A percentile compares a stretch with the other conserved stretches of the same genome.
Conservation (phyloP, 2,797 vertebrate species). For the Gymnothorax javanicus region DNA sequence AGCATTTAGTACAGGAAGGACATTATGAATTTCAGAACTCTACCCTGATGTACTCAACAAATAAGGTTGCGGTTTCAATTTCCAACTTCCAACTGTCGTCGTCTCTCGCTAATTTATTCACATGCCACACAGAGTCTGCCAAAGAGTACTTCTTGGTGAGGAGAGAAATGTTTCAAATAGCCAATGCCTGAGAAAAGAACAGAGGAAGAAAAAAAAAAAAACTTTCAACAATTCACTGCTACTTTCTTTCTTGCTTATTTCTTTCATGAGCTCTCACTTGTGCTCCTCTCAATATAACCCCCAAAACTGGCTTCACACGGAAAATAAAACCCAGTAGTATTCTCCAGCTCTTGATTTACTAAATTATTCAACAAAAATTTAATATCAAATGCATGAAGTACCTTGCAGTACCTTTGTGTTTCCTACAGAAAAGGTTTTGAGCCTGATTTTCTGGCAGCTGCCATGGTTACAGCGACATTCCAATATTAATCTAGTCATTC, state of each 20-base stretch:
- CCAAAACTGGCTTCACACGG: conserved; percentile 26
- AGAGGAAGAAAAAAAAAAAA: not conserved
- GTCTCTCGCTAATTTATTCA: conserved; percentile 55
- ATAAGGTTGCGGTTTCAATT: conserved; percentile 47
- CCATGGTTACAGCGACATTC: conserved; percentile 30
- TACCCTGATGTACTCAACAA: not conserved
- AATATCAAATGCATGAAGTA: conserved; percentile 49
- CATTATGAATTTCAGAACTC: conserved; percentile 11
- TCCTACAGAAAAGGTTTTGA: conserved; percentile 34
- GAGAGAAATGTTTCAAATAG: conserved; percentile 10
- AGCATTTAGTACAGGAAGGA: conserved; percentile 9
- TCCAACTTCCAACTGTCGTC: conserved; percentile 44
- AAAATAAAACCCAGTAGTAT: conserved; percentile 38
- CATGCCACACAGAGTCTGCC: conserved; percentile 46
- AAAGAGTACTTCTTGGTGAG: not conserved
- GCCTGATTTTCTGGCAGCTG: conserved; percentile 36
- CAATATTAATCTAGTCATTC: conserved; percentile 38
- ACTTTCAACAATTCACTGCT: conserved; percentile 27
- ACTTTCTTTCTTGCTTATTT: conserved; percentile 9
- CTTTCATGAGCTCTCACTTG: conserved; percentile 35
- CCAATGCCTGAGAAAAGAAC: conserved; percentile 13
- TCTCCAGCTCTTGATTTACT: conserved; percentile 32
- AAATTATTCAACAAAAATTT: conserved; percentile 50
- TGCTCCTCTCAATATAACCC: conserved; percentile 20
- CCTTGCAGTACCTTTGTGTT: conserved; percentile 49